A percentile compares a stretch with the other conserved stretches of the same genome.
Conservation (phyloP, 2,888 invertebrate genomes). For the Philopedon plagiatum region DNA sequence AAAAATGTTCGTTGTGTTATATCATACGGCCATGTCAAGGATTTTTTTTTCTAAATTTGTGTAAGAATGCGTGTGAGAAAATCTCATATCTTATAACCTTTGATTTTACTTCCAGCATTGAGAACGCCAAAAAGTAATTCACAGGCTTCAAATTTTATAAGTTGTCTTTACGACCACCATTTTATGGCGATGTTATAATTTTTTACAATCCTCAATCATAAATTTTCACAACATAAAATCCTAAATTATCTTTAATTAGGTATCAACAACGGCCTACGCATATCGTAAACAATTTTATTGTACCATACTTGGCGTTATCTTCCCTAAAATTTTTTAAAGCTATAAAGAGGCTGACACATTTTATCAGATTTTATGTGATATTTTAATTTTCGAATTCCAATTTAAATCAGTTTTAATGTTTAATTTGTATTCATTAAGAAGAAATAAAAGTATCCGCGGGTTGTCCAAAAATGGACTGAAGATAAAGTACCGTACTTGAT, state of each 20-base stretch:
- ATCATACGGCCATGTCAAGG: too few relatives aligned
- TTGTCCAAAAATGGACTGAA: slow-evolving; percentile 1
- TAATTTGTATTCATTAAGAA: slow-evolving; percentile 9
- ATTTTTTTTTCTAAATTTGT: too few relatives aligned
- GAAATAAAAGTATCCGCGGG: not conserved
- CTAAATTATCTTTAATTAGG: not conserved
- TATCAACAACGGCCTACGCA: not conserved
- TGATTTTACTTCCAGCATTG: too few relatives aligned
- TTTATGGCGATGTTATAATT: not conserved
- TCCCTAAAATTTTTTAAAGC: not conserved
- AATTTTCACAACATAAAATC: slow-evolving; percentile 1
- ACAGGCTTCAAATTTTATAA: not conserved
- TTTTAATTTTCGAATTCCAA: slow-evolving; percentile 15
- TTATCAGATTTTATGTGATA: slow-evolving; percentile 7
- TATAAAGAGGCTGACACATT: not conserved
- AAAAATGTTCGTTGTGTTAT: too few relatives aligned
- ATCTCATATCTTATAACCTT: too few relatives aligned
- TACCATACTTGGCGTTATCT: not conserved
- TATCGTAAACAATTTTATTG: slow-evolving; percentile 13
- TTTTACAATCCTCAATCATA: not conserved
- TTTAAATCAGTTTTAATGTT: slow-evolving; percentile 16
- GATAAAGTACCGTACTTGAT: not conserved
- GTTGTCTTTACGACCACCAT: not conserved
- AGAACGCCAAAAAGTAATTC: too few relatives aligned
- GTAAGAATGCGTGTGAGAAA: too few relatives aligned